Percentiles rank a stretch among this genome's conserved stretches.
These are phyloP conservation scores for Notodonta dromedarius DNA, from an alignment of 2,888 invertebrate genomes.

Conservation along the genomic window DNA sequence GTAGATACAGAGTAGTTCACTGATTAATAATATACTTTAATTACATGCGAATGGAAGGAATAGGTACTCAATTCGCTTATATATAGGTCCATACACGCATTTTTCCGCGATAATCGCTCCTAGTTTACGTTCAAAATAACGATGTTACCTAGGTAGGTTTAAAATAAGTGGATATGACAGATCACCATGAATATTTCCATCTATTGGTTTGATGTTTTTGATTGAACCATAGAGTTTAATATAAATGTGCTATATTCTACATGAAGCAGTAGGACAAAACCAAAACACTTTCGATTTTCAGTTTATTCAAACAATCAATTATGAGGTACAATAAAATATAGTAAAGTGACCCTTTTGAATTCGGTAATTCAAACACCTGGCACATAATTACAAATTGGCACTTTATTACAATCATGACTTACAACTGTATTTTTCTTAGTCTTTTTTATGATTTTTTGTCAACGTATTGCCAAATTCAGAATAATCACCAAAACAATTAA, in stretches of 20 bases:
- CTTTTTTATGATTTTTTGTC: neutral
- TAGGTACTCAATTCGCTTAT: neutral
- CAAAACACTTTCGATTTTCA: conserved; percentile 22
- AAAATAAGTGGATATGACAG: too few relatives aligned
- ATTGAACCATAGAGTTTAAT: neutral
- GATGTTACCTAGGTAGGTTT: too few relatives aligned
- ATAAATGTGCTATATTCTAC: neutral
- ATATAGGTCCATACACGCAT: too few relatives aligned
- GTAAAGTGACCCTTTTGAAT: conserved; percentile 25
- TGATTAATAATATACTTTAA: conserved; percentile 15
- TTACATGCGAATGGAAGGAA: conserved; percentile 11
- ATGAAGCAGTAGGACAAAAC: neutral
- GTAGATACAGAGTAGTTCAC: conserved; percentile 7
- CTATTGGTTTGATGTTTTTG: too few relatives aligned
- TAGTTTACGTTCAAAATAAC: too few relatives aligned
- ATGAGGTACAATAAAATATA: conserved; percentile 42
- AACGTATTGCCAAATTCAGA: conserved; percentile 21
- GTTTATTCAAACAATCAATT: conserved; percentile 59
- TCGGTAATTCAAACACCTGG: conserved; percentile 17
- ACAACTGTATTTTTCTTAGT: too few relatives aligned
- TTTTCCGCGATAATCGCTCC: too few relatives aligned
- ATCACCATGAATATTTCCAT: too few relatives aligned
- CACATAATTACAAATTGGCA: conserved; percentile 1
- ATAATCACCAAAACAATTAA: conserved; percentile 27
- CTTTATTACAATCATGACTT: neutral